Base-by-base conservation (phyloP, 2,888 invertebrate genomes). In the Bibio marci region DNA sequence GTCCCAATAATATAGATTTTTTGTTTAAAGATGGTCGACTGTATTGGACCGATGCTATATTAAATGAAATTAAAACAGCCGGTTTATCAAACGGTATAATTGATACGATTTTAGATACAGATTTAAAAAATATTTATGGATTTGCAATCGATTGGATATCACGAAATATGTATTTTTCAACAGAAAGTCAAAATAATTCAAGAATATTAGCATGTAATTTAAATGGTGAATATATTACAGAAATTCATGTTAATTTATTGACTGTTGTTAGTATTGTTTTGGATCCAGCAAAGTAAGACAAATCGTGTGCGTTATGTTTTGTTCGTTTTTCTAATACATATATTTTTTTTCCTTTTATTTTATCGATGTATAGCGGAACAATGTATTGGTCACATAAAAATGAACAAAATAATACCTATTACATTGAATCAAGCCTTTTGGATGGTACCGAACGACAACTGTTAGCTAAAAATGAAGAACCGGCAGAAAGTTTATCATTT, bases 71-170 rank as follows among this genome's bases (percentile, higher is more conserved):
- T 17, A 78, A 77, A 53, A 63, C 70, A 17, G 73, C 76, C 2
- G 71, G 71, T 36, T 63, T 82, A 34, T 73, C 75, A 26, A 73
- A 72, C 43, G 76, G 78, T 18, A 66, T 76, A 3, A 72, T 77
- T 31, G 71, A 76, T 50, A 78, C 79, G 13, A 67, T 85, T 41
- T 73, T 81, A 37, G 83, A 85, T 56, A 74, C 78, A 34, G 78
- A 76, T 59, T 57, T 59, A 43, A 54, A 56, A 41, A 60, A 58
- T 39, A 11, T 38, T 14, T 32, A 18, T 32, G 86, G 80, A 3
- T 71, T 90, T 54, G 82, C 83, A 28, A 68, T 88, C 41, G 87
- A 90, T 65, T 83, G 82, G 81, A 70, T 81, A 42, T 80, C 82
- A 13, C 66, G 73, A 34, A 54, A 54, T 35, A 57, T 62, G 57